Conservation (phyloP, 2,113 vertebrate genomes). For the Ranitomeya imitator region DNA sequence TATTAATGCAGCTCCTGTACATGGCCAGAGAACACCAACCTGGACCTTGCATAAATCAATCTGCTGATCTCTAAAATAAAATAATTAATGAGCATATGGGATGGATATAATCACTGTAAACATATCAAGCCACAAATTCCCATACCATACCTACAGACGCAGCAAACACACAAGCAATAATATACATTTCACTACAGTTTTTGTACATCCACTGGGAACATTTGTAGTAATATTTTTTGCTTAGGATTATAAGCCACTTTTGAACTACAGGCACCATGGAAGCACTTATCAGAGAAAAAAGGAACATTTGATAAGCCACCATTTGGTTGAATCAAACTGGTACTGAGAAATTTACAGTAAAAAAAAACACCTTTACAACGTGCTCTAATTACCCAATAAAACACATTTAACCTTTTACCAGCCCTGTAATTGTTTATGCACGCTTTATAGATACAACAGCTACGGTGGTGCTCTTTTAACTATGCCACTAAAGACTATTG, state of each 20-base stretch:
- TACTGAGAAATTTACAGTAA: not conserved
- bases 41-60: no score
- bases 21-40: no score
- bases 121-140: not conserved
- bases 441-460: slow-evolving; percentile 11
- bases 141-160: not conserved
- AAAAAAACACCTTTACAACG: not conserved
- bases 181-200: not conserved
- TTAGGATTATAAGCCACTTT: no score
- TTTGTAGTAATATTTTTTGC: not conserved
- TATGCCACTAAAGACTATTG: not conserved
- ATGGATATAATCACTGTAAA: not conserved
- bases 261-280: not conserved
- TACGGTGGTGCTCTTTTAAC: not conserved
- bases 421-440: slow-evolving; percentile 27
- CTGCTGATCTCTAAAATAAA: no score
- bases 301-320: not conserved
- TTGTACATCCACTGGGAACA: not conserved
- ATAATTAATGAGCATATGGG: no score
- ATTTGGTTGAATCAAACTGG: not conserved
- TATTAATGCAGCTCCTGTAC: no score
- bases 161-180: not conserved
- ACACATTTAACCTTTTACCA: slow-evolving; percentile 12
- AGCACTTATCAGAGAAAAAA: not conserved
- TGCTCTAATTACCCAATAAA: slow-evolving; percentile 5